Conservation (phyloP, 1,140 invertebrate species). For the Saxidomus purpurata region DNA sequence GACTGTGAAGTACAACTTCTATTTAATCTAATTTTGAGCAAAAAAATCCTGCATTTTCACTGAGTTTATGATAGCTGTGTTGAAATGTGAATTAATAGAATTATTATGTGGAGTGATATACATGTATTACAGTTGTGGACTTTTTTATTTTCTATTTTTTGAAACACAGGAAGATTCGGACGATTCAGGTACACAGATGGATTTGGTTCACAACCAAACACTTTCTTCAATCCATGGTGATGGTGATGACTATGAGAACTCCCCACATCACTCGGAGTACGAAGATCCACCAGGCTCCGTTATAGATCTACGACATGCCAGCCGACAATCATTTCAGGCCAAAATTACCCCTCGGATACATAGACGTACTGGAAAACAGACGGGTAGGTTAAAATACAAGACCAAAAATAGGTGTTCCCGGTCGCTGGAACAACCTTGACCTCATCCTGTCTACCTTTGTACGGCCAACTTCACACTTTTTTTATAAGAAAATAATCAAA, state of each 20-base stretch:
- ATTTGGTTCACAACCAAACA: slow-evolving; percentile 35
- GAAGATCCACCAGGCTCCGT: slow-evolving; percentile 63
- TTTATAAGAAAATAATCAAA: too few relatives aligned
- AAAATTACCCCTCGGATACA: slow-evolving; percentile 59
- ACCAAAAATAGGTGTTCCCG: too few relatives aligned
- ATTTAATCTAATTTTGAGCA: too few relatives aligned
- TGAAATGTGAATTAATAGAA: too few relatives aligned
- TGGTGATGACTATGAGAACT: slow-evolving; percentile 34
- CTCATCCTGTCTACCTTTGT: too few relatives aligned
- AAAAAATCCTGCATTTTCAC: too few relatives aligned
- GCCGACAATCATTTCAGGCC: slow-evolving; percentile 3
- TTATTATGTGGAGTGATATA: too few relatives aligned
- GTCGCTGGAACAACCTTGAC: too few relatives aligned
- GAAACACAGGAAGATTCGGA: slow-evolving; percentile 27
- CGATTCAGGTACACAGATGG: slow-evolving; percentile 59
- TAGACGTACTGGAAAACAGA: slow-evolving; percentile 22
- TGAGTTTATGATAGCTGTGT: too few relatives aligned
- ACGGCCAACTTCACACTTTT: too few relatives aligned
- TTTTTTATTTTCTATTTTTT: not conserved
- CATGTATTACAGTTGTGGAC: too few relatives aligned
- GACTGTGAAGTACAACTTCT: too few relatives aligned
- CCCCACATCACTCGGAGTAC: not conserved
- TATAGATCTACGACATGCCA: slow-evolving; percentile 48
- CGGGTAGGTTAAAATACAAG: not conserved
- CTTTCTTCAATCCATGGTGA: slow-evolving; percentile 58